Evolutionary conservation across 2,888 invertebrate species (phyloP), one percentile per base, ranked within the genome.

Genomic region (Meghimatium bilineatum): DNA sequence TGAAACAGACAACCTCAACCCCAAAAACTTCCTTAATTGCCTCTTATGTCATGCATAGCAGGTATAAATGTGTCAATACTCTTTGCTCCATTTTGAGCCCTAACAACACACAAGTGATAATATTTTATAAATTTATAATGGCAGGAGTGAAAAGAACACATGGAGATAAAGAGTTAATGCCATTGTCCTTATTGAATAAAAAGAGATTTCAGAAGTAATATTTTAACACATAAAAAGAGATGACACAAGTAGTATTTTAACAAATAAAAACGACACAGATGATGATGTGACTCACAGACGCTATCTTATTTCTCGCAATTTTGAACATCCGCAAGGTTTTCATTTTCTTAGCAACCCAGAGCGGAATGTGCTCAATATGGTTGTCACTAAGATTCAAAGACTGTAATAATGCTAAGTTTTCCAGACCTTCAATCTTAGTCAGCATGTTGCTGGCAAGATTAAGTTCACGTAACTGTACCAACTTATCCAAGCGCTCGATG

Each of bases 401-500:
- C 87, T 93, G 93, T 38, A 93, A 88, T 49, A 86, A 87, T 3
- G 88, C 87, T 72, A 93, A 87, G 52, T 88, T 89, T 86, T 93
- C 92, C 17, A 93, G 84, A 26, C 91, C 91, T 80, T 93, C 93
- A 20, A 93, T 90, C 81, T 90, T 91, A 20, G 88, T 87, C 26
- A 93, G 89, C 82, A 86, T 86, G 85, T 93, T 93, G 86, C 88
- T 89, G 0, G 93, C 90, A 20, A 93, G 82, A 85, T 92, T 92
- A 26, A 93, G 88, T 82, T 93, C 93, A 29, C 89, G 87, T n/a
- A 93, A 89, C 69, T 89, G 88, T 26, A 89, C 86, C 32, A 93
- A 87, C 84, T 91, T 91, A 82, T 93, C 93, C 69, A 93, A 78
- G 77, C 90, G 90, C 86, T 93, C 93, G n/a, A 93, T 91, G 82